Conservation (phyloP, 2,113 vertebrate species). For the Stegostoma tigrinum region DNA sequence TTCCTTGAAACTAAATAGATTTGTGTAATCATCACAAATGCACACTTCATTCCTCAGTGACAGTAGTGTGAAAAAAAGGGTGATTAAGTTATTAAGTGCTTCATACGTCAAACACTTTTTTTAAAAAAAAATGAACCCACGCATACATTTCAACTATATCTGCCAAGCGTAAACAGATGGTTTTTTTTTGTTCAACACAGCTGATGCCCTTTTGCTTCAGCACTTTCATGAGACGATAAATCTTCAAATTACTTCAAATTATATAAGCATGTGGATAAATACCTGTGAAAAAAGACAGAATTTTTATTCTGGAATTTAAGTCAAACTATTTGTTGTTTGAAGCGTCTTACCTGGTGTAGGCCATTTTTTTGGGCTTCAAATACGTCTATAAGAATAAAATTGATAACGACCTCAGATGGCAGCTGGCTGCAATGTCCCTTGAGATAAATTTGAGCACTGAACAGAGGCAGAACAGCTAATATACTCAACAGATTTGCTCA, state of each 20-base stretch:
- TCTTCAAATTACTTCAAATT: neutral
- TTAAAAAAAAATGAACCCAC: neutral
- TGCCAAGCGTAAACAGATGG: constrained; percentile 16
- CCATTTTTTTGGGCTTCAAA: neutral
- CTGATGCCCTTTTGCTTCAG: constrained; percentile 26
- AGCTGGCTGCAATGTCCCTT: neutral
- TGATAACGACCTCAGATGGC: neutral
- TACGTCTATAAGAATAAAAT: neutral
- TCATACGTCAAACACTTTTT: neutral
- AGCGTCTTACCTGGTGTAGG: neutral
- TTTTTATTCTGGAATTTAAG: neutral
- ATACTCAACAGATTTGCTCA: neutral
- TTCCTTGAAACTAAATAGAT: neutral
- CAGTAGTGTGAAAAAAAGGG: neutral
- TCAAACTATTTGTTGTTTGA: neutral
- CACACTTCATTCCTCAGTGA: constrained; percentile 15
- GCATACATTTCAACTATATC: constrained; percentile 28
- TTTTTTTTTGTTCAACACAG: constrained; percentile 22
- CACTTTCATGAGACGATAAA: neutral
- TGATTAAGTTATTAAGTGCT: constrained; percentile 5
- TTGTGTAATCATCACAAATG: neutral
- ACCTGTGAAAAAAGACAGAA: neutral
- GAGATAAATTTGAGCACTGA: neutral
- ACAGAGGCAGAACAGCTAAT: neutral
- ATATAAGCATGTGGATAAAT: neutral